These are phyloP conservation scores for Drosophila ironensis DNA, from an alignment of 1,140 invertebrate genomes.

Conservation along the genomic window DNA sequence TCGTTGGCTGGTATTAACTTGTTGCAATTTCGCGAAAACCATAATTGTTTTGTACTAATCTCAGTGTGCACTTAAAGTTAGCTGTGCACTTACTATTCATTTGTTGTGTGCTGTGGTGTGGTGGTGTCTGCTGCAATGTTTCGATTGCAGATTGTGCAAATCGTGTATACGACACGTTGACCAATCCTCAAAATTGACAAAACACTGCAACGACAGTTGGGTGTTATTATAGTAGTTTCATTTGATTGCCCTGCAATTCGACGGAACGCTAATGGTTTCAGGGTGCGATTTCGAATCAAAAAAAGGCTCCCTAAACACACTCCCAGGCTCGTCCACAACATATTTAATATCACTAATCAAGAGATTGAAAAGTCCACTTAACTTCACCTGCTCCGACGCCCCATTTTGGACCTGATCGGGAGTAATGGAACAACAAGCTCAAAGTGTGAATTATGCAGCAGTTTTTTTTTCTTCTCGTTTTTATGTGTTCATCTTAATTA, in stretches of 20 bases:
- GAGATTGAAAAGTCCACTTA: constrained; percentile 2
- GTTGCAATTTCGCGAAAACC: constrained; percentile 71
- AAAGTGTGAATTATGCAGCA: constrained; percentile 76
- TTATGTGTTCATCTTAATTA: constrained; percentile 68
- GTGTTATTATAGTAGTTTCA: constrained; percentile 46
- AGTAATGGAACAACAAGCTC: constrained; percentile 36
- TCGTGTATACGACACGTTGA: constrained; percentile 73
- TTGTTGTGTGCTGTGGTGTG: no score
- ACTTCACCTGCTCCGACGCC: constrained; percentile 4
- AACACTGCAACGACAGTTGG: constrained; percentile 43
- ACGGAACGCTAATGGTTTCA: not conserved
- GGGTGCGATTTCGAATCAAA: no score
- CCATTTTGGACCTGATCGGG: constrained; percentile 31
- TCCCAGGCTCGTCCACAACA: not conserved
- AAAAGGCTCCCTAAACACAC: no score
- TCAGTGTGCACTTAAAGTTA: constrained; percentile 14
- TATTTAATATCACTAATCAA: not conserved
- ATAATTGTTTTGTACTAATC: constrained; percentile 80
- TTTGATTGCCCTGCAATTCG: constrained; percentile 50
- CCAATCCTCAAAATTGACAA: constrained; percentile 74
- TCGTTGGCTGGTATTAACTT: constrained; percentile 72
- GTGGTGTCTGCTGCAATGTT: no score
- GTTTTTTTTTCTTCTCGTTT: constrained; percentile 48
- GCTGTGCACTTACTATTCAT: no score
- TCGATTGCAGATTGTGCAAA: constrained; percentile 59